Percentiles rank a stretch among this genome's conserved stretches.
These are phyloP conservation scores for Pomatorhinus ruficollis DNA, from an alignment of 2,113 vertebrate genomes.

Conservation along the genomic window DNA sequence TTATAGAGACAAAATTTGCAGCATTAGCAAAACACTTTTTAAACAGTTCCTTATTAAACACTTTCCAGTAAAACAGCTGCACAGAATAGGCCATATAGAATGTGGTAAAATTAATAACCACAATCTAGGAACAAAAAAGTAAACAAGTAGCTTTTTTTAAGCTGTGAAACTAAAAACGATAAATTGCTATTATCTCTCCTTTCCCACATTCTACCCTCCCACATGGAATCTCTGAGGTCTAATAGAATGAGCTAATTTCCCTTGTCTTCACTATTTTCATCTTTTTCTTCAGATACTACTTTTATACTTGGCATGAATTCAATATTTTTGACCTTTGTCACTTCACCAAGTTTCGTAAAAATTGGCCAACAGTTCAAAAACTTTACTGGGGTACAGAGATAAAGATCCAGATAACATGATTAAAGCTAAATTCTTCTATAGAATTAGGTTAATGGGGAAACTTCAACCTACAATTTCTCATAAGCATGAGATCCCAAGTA, in stretches of 20 bases:
- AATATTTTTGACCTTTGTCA: not conserved
- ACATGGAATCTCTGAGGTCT: not conserved
- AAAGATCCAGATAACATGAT: not conserved
- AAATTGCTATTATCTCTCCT: not conserved
- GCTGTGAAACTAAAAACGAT: not conserved
- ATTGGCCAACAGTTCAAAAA: not conserved
- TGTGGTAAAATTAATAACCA: not conserved
- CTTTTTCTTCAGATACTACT: not conserved
- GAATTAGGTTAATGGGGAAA: not conserved
- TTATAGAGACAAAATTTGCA: slow-evolving; percentile 7
- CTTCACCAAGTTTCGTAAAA: not conserved
- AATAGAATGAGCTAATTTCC: not conserved
- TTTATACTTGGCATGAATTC: not conserved
- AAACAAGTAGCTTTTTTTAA: slow-evolving; percentile 8
- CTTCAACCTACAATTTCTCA: not conserved
- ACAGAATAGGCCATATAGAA: not conserved
- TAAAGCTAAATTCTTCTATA: not conserved
- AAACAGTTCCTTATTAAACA: not conserved
- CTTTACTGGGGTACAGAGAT: not conserved
- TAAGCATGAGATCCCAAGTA: not conserved
- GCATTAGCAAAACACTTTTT: slow-evolving; percentile 12
- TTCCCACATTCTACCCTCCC: not conserved
- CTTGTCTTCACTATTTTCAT: not conserved
- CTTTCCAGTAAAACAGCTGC: slow-evolving; percentile 10
- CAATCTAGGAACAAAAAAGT: not conserved